Conservation (phyloP, 2,888 invertebrate genomes). For the Thyatira batis region DNA sequence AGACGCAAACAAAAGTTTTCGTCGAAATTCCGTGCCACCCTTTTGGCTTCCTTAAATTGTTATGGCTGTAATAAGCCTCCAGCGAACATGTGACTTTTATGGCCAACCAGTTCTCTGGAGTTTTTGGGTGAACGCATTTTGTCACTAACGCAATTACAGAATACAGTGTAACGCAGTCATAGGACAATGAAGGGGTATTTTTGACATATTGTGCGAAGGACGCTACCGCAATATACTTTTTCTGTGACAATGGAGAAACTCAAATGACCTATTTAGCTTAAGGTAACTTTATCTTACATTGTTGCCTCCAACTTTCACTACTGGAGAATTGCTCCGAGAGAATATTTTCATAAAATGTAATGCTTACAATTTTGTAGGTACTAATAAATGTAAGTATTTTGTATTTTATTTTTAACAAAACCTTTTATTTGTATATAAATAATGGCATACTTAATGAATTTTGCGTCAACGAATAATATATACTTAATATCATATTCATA, state of each 20-base stretch:
- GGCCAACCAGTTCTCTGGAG: conserved; percentile 66
- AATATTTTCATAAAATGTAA: no score
- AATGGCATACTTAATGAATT: no score
- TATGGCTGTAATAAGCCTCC: conserved; percentile 76
- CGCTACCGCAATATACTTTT: conserved; percentile 14
- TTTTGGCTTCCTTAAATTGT: conserved; percentile 81
- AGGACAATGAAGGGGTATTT: conserved; percentile 56
- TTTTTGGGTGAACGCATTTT: conserved; percentile 69
- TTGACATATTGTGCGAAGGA: conserved; percentile 49
- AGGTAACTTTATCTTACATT: no score
- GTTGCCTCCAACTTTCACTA: no score
- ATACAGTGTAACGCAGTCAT: conserved; percentile 29
- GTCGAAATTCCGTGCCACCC: conserved; percentile 72
- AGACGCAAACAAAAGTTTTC: conserved; percentile 75
- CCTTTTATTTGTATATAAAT: no score
- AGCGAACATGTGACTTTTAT: conserved; percentile 79
- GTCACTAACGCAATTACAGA: conserved; percentile 69
- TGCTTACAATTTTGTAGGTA: no score
- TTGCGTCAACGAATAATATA: no score
- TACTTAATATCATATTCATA: no score
- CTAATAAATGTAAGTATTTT: no score
- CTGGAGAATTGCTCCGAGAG: no score
- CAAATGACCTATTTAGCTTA: not conserved
- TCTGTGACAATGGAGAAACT: not conserved
- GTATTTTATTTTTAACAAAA: no score